Evolutionary conservation across 2,888 invertebrate species (phyloP).

Genomic region (Mystacides longicornis): DNA sequence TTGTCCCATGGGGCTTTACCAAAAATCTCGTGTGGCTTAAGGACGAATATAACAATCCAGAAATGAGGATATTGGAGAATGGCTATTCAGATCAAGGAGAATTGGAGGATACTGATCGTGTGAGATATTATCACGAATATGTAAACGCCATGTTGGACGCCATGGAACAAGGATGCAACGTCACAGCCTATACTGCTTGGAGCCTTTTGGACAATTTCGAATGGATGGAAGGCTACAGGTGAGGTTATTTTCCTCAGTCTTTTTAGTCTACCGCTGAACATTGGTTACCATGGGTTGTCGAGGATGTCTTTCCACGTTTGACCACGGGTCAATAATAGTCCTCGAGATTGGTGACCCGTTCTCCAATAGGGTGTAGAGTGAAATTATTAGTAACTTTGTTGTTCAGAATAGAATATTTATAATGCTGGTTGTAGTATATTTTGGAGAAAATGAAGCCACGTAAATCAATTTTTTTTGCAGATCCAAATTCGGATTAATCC

Average conservation of each 20-base stretch:
- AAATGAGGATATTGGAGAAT: slow-evolving; percentile 53
- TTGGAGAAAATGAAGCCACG: too few species aligned
- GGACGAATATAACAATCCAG: slow-evolving; percentile 46
- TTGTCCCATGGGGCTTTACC: slow-evolving; percentile 44
- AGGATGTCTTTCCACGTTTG: too few species aligned
- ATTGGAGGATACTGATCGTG: slow-evolving; percentile 33
- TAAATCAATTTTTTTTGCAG: slow-evolving; percentile 32
- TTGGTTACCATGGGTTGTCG: too few species aligned
- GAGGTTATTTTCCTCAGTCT: slow-evolving; percentile 16
- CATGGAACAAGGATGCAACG: slow-evolving; percentile 29
- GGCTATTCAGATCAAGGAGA: slow-evolving; percentile 43
- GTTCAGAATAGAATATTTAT: too few species aligned
- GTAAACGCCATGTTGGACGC: slow-evolving; percentile 30
- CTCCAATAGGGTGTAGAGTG: too few species aligned
- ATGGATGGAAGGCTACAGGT: slow-evolving; percentile 31
- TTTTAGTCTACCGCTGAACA: too few species aligned
- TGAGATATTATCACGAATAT: slow-evolving; percentile 29
- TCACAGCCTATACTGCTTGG: slow-evolving; percentile 30
- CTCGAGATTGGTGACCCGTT: too few species aligned
- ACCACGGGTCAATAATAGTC: too few species aligned
- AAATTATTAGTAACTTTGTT: too few species aligned
- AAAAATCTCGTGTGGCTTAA: slow-evolving; percentile 50
- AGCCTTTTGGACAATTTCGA: slow-evolving; percentile 32
- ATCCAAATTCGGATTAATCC: slow-evolving; percentile 48
- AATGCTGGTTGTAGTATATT: too few species aligned